Evolutionary conservation across 2,797 vertebrate genomes (phyloP).

Genomic region (Mycteria americana): DNA sequence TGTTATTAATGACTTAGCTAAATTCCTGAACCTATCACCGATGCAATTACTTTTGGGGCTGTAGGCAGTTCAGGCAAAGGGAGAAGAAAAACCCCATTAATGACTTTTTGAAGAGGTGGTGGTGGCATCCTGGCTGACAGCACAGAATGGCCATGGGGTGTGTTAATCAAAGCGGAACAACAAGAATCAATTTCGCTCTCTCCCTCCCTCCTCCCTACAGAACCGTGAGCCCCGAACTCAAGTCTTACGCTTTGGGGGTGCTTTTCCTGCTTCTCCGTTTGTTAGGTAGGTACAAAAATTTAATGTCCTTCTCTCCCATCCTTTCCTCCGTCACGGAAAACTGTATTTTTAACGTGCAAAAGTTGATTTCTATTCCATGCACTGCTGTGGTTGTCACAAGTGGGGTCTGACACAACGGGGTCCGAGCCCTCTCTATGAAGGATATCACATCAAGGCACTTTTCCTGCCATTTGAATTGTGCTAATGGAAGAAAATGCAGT

Average conservation of each 20-base stretch:
- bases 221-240: slow-evolving; percentile 95
- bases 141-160: background rate
- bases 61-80: slow-evolving; percentile 19
- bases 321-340: background rate
- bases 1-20: slow-evolving; percentile 61
- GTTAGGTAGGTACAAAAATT: slow-evolving; percentile 81
- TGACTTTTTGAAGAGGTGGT: slow-evolving; percentile 57
- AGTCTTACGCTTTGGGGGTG: slow-evolving; percentile 95
- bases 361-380: background rate
- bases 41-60: slow-evolving; percentile 55
- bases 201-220: slow-evolving; percentile 70
- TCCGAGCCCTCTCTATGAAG: background rate
- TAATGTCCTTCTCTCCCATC: background rate
- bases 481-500: background rate
- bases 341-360: background rate
- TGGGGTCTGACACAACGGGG: background rate
- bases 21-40: slow-evolving; percentile 52
- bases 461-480: background rate
- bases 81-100: slow-evolving; percentile 17
- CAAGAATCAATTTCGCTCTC: slow-evolving; percentile 45
- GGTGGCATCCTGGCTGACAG: slow-evolving; percentile 51
- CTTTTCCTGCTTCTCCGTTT: slow-evolving; percentile 94
- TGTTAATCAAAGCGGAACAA: slow-evolving; percentile 59
- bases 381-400: background rate
- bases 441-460: background rate